A percentile compares a stretch with the other conserved stretches of the same genome.
Conservation (phyloP, 1,140 invertebrate species). For the Wasmannia auropunctata region DNA sequence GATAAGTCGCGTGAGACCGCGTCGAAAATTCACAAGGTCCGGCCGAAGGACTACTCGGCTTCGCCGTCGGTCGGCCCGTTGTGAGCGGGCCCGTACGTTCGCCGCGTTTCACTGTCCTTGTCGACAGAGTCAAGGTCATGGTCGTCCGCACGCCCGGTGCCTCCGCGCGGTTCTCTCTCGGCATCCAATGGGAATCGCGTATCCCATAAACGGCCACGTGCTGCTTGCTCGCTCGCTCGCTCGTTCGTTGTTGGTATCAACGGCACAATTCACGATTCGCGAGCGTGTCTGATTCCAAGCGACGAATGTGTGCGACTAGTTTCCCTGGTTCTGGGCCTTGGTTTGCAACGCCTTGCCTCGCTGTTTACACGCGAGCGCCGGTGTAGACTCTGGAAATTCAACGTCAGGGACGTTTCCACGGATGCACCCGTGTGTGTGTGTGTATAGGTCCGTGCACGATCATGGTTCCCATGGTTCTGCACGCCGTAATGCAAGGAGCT, state of each 20-base stretch:
- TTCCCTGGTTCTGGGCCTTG: slow-evolving; percentile 24
- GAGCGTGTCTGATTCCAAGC: slow-evolving; percentile 34
- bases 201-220: slow-evolving; percentile 78
- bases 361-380: slow-evolving; percentile 33
- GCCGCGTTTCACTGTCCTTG: slow-evolving; percentile 72
- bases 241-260: slow-evolving; percentile 13
- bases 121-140: slow-evolving; percentile 78
- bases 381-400: slow-evolving; percentile 46
- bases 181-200: slow-evolving; percentile 69
- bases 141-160: slow-evolving; percentile 68
- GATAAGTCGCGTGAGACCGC: slow-evolving; percentile 42
- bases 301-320: slow-evolving; percentile 48
- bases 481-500: slow-evolving; percentile 15
- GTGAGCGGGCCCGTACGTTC: slow-evolving; percentile 62
- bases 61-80: slow-evolving; percentile 8
- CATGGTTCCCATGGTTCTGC: slow-evolving; percentile 59
- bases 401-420: slow-evolving; percentile 66
- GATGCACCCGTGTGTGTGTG: not conserved
- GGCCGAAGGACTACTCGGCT: not conserved
- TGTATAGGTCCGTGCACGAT: not conserved
- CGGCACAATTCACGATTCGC: slow-evolving; percentile 57
- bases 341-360: not conserved
- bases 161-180: slow-evolving; percentile 51
- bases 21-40: slow-evolving; percentile 27
- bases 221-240: slow-evolving; percentile 43